These are phyloP conservation scores for Tamandua tetradactyla DNA, from an alignment of 2,797 vertebrate species.

Conservation along the genomic window DNA sequence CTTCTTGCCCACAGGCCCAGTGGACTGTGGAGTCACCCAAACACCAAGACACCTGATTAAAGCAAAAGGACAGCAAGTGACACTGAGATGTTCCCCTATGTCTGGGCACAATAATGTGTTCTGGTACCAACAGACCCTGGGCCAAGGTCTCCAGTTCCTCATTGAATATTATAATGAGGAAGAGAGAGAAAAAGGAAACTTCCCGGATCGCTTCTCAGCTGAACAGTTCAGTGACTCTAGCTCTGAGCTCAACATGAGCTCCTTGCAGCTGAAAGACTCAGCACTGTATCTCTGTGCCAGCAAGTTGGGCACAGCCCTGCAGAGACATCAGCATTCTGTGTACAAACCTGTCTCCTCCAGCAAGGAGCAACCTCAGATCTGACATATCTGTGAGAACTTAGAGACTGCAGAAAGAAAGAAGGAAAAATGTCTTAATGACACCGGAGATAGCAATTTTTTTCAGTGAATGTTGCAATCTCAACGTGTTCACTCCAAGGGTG, in stretches of 20 bases:
- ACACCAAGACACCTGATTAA: constrained; percentile 14
- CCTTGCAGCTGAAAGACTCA: constrained; percentile 47
- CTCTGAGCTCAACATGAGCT: constrained; percentile 56
- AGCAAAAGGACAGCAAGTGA: background rate
- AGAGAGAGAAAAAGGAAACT: rapidly evolving
- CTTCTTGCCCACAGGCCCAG: background rate
- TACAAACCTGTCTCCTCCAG: constrained; percentile 55
- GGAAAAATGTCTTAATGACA: background rate
- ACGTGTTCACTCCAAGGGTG: rapidly evolving
- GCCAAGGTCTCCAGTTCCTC: background rate
- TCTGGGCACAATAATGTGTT: background rate
- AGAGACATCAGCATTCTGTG: constrained; percentile 66
- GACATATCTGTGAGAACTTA: too few relatives aligned
- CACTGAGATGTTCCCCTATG: background rate
- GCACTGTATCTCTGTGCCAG: constrained; percentile 56
- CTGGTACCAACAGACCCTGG: constrained; percentile 72
- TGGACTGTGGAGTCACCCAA: constrained; percentile 33
- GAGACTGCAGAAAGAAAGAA: too few relatives aligned
- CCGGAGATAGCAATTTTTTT: background rate
- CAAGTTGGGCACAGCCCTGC: constrained; percentile 67
- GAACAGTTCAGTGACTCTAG: rapidly evolving
- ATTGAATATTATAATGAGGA: background rate
- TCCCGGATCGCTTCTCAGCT: background rate
- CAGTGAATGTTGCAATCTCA: background rate
- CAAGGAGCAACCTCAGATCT: too few relatives aligned